Evolutionary conservation across 2,888 invertebrate species (phyloP).

Genomic region (Drosophila antonietae): DNA sequence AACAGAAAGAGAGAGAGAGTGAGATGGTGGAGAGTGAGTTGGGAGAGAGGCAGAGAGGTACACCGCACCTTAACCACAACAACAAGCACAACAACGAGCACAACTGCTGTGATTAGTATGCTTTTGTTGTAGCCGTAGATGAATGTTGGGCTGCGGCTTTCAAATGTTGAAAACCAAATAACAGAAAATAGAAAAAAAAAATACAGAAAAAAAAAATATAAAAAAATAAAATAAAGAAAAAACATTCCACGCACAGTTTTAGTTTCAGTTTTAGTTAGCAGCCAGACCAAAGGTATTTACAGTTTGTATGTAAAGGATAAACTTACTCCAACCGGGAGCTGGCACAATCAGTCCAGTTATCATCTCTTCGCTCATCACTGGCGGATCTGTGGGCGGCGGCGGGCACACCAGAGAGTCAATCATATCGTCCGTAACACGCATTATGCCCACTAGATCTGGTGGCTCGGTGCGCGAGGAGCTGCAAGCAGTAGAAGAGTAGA

Average conservation of each 20-base stretch:
- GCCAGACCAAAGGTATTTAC: constrained; percentile 36
- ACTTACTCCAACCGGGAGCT: constrained; percentile 97
- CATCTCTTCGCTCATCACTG: constrained; percentile 97
- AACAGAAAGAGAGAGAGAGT: neutral
- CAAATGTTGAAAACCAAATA: constrained; percentile 40
- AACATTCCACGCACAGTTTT: constrained; percentile 38
- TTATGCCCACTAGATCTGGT: constrained; percentile 90
- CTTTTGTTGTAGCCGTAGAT: constrained; percentile 68
- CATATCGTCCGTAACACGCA: constrained; percentile 96
- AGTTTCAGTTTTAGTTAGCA: constrained; percentile 14
- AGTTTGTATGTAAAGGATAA: constrained; percentile 23
- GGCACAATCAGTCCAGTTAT: constrained; percentile 98
- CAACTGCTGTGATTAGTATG: constrained; percentile 70
- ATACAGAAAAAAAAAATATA: neutral
- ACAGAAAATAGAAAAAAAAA: neutral
- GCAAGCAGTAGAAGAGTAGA: constrained; percentile 5
- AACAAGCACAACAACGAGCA: constrained; percentile 32
- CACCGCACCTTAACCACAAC: constrained; percentile 63
- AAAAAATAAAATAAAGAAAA: neutral
- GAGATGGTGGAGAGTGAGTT: neutral
- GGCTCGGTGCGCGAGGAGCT: constrained; percentile 93
- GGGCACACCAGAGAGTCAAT: constrained; percentile 98
- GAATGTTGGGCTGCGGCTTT: constrained; percentile 70
- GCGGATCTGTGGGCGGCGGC: constrained; percentile 97
- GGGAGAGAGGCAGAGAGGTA: neutral